These are phyloP conservation scores for Loxodonta africana DNA, from an alignment of 2,113 vertebrate genomes.

Conservation along the genomic window DNA sequence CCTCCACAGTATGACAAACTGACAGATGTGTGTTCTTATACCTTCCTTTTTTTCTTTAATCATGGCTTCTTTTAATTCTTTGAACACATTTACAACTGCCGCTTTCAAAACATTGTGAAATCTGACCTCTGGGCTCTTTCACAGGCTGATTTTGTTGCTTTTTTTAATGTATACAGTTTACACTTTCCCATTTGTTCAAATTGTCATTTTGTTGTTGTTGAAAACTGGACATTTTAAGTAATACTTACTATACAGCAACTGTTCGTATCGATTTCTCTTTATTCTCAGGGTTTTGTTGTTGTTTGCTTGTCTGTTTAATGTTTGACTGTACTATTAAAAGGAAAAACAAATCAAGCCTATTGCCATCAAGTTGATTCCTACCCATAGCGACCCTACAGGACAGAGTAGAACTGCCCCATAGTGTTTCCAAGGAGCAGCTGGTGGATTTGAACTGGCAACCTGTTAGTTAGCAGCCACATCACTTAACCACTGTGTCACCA, in stretches of 20 bases:
- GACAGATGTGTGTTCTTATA: not conserved
- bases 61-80: not conserved
- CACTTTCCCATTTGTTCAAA: not conserved
- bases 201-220: not conserved
- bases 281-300: not conserved
- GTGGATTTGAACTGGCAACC: too few species aligned
- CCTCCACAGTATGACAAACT: too few species aligned
- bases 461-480: too few species aligned
- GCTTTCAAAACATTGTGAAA: not conserved
- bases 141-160: not conserved
- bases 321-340: not conserved
- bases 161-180: not conserved
- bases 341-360: too few species aligned
- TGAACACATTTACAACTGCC: not conserved
- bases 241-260: not conserved
- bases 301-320: not conserved
- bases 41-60: not conserved
- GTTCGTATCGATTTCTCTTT: not conserved
- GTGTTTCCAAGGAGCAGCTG: too few species aligned
- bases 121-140: not conserved
- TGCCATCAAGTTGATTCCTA: too few species aligned
- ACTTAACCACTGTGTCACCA: too few species aligned
- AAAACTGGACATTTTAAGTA: not conserved
- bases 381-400: too few species aligned
- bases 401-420: too few species aligned